These are phyloP conservation scores for Creontiades dilutus DNA, from an alignment of 2,888 invertebrate genomes.

Conservation along the genomic window DNA sequence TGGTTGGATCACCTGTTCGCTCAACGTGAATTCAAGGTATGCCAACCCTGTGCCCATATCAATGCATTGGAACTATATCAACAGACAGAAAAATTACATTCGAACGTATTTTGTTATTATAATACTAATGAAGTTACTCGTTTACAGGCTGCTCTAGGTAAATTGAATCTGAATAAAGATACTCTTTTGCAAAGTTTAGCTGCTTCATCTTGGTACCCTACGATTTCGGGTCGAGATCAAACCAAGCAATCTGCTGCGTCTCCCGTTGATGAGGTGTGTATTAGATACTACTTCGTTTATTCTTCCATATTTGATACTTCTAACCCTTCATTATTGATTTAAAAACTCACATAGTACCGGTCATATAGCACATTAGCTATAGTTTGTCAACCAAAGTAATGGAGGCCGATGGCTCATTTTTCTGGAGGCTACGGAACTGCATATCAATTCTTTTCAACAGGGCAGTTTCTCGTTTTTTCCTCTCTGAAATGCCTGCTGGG, in stretches of 20 bases:
- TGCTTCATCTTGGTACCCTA: conserved; percentile 73
- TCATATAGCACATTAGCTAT: no score
- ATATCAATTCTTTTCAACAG: no score
- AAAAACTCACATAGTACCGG: no score
- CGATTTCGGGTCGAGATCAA: background rate
- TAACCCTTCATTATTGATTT: no score
- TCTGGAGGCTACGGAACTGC: no score
- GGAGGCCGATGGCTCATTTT: no score
- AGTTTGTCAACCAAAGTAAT: no score
- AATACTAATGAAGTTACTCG: background rate
- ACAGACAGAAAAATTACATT: background rate
- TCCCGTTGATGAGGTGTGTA: conserved; percentile 29
- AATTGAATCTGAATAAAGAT: conserved; percentile 72
- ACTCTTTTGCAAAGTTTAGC: conserved; percentile 70
- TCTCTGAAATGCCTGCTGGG: no score
- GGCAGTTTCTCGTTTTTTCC: no score
- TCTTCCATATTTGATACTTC: no score
- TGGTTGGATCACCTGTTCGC: conserved; percentile 83
- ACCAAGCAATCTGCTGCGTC: conserved; percentile 22
- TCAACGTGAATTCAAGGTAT: conserved; percentile 82
- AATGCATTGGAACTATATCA: background rate
- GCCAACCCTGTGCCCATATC: background rate
- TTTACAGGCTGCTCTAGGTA: conserved; percentile 70
- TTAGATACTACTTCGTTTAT: background rate
- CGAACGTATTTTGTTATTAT: background rate